A percentile compares a stretch with the other conserved stretches of the same genome.
Conservation (phyloP, 2,888 invertebrate species). For the Philereme vetulata region DNA sequence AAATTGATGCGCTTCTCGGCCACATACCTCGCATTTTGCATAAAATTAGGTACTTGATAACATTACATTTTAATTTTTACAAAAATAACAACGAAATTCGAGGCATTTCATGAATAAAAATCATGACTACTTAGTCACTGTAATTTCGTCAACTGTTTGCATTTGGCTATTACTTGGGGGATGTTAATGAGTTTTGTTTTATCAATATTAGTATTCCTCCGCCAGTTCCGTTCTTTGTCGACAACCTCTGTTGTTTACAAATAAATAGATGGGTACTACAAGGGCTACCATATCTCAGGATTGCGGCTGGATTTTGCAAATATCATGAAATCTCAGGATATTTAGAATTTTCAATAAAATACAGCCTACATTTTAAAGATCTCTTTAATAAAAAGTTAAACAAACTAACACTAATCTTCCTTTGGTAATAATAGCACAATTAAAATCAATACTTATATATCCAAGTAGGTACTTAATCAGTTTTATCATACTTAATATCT, state of each 20-base stretch:
- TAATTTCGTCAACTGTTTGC: slow-evolving; percentile 12
- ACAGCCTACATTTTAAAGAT: too few relatives aligned
- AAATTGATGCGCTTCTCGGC: slow-evolving; percentile 7
- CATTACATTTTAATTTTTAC: neutral
- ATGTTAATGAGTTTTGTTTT: slow-evolving; percentile 31
- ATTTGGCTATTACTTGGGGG: slow-evolving; percentile 9
- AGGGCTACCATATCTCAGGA: too few relatives aligned
- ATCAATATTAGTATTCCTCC: slow-evolving; percentile 41
- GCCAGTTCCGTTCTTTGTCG: slow-evolving; percentile 33
- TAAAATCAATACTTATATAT: too few relatives aligned
- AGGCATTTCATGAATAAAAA: neutral
- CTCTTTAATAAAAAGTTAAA: too few relatives aligned
- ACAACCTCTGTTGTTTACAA: slow-evolving; percentile 15
- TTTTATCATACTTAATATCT: too few relatives aligned
- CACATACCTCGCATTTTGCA: slow-evolving; percentile 8
- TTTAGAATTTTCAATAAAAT: too few relatives aligned
- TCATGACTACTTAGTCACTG: slow-evolving; percentile 8
- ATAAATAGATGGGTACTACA: slow-evolving; percentile 8
- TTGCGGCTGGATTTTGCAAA: too few relatives aligned
- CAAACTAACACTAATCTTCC: too few relatives aligned
- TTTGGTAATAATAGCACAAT: too few relatives aligned
- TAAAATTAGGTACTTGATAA: neutral
- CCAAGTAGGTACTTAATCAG: too few relatives aligned
- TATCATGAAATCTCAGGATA: too few relatives aligned
- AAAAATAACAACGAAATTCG: neutral